Evolutionary conservation across 1,140 invertebrate genomes (phyloP).

Genomic region (Drosophila eugracilis): DNA sequence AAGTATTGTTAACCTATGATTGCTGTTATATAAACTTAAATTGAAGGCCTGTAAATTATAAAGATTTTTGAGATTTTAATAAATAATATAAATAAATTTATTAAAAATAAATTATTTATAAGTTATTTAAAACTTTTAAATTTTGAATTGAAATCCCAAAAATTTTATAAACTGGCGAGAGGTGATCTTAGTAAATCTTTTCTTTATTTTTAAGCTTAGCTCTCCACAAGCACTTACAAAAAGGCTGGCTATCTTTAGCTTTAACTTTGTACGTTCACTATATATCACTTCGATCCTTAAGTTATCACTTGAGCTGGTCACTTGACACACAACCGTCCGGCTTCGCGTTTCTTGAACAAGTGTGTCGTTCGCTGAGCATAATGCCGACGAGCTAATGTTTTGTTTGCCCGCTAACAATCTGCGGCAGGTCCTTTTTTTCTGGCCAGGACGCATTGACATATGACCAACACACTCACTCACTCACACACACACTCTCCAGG

Average conservation of each 20-base stretch:
- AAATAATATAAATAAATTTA: too few relatives aligned
- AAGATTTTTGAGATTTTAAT: too few relatives aligned
- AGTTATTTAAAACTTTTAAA: too few relatives aligned
- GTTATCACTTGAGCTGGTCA: constrained; percentile 32
- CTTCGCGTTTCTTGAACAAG: constrained; percentile 80
- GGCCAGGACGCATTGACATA: constrained; percentile 75
- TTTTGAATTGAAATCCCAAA: background rate
- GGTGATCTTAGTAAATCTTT: background rate
- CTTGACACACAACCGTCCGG: constrained; percentile 78
- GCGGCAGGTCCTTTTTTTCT: constrained; percentile 72
- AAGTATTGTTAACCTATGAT: background rate
- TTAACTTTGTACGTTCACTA: constrained; percentile 4
- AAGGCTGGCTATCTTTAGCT: background rate
- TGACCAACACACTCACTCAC: constrained; percentile 55
- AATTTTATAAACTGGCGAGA: background rate
- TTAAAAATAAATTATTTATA: too few relatives aligned
- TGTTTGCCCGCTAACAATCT: constrained; percentile 81
- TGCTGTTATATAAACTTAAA: background rate
- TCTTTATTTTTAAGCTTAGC: background rate
- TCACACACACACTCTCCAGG: constrained; percentile 14
- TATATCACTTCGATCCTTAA: constrained; percentile 17
- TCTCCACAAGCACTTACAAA: constrained; percentile 18
- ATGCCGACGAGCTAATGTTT: constrained; percentile 80
- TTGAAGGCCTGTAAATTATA: too few relatives aligned
- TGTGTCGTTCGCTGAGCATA: constrained; percentile 66